A percentile compares a stretch with the other conserved stretches of the same genome.
phyloP scores from a whole-genome alignment of 1,140 invertebrate species.

The Trialeurodes vaporariorum region DNA sequence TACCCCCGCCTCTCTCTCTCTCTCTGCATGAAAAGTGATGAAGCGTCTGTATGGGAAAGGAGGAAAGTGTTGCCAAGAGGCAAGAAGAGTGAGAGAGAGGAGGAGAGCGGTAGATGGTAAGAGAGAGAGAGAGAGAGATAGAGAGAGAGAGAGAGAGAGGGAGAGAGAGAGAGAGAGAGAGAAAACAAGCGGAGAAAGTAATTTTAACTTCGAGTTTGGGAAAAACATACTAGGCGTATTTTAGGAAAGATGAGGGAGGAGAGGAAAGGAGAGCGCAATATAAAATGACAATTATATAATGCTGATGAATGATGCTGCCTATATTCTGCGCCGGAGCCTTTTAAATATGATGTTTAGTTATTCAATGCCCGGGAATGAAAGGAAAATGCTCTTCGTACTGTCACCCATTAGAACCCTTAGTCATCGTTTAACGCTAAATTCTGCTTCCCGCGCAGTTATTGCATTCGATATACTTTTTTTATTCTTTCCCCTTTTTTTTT shows the following conservation, averaged over 20 bases:
- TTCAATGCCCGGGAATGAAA: neutral
- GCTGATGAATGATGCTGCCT: neutral
- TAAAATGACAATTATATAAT: slow-evolving; percentile 1
- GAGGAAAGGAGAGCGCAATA: too few species aligned
- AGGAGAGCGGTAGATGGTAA: neutral
- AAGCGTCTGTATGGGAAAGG: too few species aligned
- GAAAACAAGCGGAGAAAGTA: neutral
- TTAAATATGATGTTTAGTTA: neutral
- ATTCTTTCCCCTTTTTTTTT: neutral
- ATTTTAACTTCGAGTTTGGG: neutral
- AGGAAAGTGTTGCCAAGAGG: too few species aligned
- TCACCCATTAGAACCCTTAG: neutral
- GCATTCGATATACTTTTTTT: neutral
- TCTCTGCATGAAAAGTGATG: too few species aligned
- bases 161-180: neutral
- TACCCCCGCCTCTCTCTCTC: too few species aligned
- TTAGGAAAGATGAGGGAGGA: too few species aligned
- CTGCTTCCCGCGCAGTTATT: neutral
- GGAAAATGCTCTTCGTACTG: neutral
- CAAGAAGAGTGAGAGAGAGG: neutral
- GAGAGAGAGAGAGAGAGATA: neutral
- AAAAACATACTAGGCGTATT: neutral
- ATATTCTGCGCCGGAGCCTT: neutral
- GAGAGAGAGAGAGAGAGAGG: neutral
- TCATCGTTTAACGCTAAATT: neutral